phyloP scores from a whole-genome alignment of 2,113 vertebrate genomes.

The Bos javanicus region DNA sequence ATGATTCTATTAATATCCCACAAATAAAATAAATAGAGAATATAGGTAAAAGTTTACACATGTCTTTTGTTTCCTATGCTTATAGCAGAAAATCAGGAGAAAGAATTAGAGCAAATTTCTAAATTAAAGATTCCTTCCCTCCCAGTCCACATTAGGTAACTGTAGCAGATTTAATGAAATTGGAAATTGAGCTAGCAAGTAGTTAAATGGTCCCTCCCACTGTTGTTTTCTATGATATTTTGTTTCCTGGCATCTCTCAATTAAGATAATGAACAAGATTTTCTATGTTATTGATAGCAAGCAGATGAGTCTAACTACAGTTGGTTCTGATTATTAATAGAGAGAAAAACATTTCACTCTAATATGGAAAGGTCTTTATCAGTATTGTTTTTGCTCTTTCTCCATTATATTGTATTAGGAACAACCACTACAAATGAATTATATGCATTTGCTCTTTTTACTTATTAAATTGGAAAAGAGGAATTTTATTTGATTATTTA shows the following conservation, averaged over 20 bases:
- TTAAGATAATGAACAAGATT: background rate
- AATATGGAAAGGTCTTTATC: background rate
- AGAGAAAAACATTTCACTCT: background rate
- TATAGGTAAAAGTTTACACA: background rate
- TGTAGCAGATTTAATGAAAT: background rate
- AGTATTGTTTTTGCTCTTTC: background rate
- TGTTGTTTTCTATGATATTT: background rate
- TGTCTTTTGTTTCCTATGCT: background rate
- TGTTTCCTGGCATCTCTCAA: background rate
- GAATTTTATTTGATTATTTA: background rate
- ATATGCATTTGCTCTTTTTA: background rate
- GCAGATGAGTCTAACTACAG: background rate
- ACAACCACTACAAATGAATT: background rate
- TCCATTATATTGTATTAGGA: background rate
- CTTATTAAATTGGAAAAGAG: background rate
- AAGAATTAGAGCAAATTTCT: background rate
- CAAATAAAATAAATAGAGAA: background rate
- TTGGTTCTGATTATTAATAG: background rate
- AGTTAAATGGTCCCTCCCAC: background rate
- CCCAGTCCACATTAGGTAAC: background rate
- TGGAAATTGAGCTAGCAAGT: background rate
- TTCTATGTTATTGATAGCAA: background rate
- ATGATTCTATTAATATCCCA: background rate
- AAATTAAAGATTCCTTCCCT: background rate
- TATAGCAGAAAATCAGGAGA: background rate